Base-by-base conservation (phyloP, 2,113 vertebrate species). In the Menidia beryllina region DNA sequence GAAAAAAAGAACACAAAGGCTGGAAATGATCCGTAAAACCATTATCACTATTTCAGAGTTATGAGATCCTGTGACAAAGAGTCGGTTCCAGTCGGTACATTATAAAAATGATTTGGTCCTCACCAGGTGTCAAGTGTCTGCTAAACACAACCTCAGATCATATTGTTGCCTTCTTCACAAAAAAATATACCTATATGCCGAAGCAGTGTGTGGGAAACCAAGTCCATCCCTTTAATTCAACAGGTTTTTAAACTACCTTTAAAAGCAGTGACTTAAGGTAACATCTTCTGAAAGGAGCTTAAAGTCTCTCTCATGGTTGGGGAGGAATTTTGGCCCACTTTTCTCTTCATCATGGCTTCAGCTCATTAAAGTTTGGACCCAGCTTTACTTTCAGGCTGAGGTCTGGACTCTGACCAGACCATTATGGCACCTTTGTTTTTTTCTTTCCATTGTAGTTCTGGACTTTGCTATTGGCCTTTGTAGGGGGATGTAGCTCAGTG, bases 401-500 rank as follows among this genome's bases (percentile, higher is more conserved):
- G 41, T 45, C 15, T 45, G 41, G 41, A 43, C 39, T 43, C 6
- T 43, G 30, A 34, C 30, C 10, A 15, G 39, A 43, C 15, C 15
- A 39, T 39, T 39, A 13, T 13, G 14, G 14, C 38, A 39, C 38
- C 38, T 8, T 39, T 8, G 17, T 13, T 41, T 1, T 13, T 41
- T 41, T 41, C 7, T 41, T 41, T 41, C 6, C 17, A n/a, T n/a
- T n/a, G n/a, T n/a, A n/a, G n/a, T n/a, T n/a, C n/a, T n/a, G n/a
- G n/a, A n/a, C n/a, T n/a, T n/a, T n/a, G n/a, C n/a, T n/a, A n/a
- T n/a, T n/a, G n/a, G n/a, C n/a, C n/a, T n/a, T n/a, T n/a, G n/a
- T n/a, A n/a, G n/a, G 89, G 93, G 93, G 94, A 94, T 94, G 94
- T 94, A 94, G 94, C 94, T 94, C 94, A 94, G 94, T 94, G 94